Evolutionary conservation across 2,888 invertebrate species (phyloP).

Genomic region (Allygus modestus): DNA sequence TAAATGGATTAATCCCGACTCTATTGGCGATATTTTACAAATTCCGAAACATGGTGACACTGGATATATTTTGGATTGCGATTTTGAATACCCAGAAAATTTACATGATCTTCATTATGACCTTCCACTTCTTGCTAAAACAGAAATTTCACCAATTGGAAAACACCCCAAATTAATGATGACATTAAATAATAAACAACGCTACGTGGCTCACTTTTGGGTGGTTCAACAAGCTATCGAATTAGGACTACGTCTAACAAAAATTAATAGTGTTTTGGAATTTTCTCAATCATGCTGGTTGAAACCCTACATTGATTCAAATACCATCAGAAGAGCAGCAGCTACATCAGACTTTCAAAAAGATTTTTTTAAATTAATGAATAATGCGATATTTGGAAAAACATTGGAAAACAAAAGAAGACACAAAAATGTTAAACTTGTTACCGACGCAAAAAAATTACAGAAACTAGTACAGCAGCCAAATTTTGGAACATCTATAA

Average conservation of each 20-base stretch:
- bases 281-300: slow-evolving; percentile 71
- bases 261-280: slow-evolving; percentile 70
- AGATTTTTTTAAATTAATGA: slow-evolving; percentile 60
- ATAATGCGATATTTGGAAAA: slow-evolving; percentile 50
- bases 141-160: slow-evolving; percentile 17
- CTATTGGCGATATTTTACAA: slow-evolving; percentile 28
- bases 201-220: slow-evolving; percentile 60
- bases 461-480: slow-evolving; percentile 54
- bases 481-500: slow-evolving; percentile 20
- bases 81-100: slow-evolving; percentile 62
- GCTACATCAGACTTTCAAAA: slow-evolving; percentile 73
- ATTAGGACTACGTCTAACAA: slow-evolving; percentile 69
- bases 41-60: slow-evolving; percentile 45
- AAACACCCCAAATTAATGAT: slow-evolving; percentile 63
- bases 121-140: slow-evolving; percentile 62
- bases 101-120: slow-evolving; percentile 61
- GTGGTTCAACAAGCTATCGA: slow-evolving; percentile 48
- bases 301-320: slow-evolving; percentile 70
- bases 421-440: slow-evolving; percentile 32
- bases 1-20: slow-evolving; percentile 56
- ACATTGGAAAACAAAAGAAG: slow-evolving; percentile 31
- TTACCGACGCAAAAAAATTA: slow-evolving; percentile 8
- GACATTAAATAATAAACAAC: slow-evolving; percentile 51
- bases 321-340: slow-evolving; percentile 64
- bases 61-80: slow-evolving; percentile 63